Evolutionary conservation across 1,140 invertebrate species (phyloP).

Genomic region (Mesaphorura yosii): DNA sequence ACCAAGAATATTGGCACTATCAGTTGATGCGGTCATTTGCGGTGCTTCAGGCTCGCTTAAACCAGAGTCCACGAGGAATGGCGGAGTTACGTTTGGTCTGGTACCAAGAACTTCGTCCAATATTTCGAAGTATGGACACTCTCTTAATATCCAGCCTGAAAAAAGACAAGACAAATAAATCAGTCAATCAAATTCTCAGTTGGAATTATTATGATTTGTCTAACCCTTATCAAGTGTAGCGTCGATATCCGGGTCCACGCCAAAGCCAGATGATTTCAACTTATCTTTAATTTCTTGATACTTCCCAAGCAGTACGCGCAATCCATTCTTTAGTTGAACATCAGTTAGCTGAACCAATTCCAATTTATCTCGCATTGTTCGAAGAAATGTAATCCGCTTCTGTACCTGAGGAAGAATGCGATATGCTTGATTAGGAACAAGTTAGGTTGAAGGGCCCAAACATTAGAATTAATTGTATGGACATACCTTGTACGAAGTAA

Average conservation of each 20-base stretch:
- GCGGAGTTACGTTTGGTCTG: not conserved
- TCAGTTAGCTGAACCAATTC: not conserved
- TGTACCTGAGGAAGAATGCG: not conserved
- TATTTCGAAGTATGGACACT: slow-evolving; percentile 1
- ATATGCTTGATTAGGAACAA: no score
- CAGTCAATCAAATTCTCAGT: not conserved
- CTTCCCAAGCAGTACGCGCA: slow-evolving; percentile 1
- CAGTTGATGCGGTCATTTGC: not conserved
- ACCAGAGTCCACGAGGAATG: not conserved
- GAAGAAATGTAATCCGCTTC: slow-evolving; percentile 1
- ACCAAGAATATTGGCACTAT: not conserved
- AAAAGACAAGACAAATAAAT: not conserved
- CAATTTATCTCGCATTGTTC: slow-evolving; percentile 1
- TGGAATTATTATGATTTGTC: no score
- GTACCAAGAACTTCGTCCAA: not conserved
- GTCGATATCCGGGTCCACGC: slow-evolving; percentile 13
- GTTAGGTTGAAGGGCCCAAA: no score
- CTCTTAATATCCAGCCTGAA: not conserved
- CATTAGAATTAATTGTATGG: not conserved
- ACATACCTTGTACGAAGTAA: not conserved
- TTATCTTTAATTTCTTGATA: slow-evolving; percentile 6
- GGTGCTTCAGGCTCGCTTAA: not conserved
- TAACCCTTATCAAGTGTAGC: not conserved
- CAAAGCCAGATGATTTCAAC: slow-evolving; percentile 13
- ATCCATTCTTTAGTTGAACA: slow-evolving; percentile 16